Evolutionary conservation across 35 echinoderm and acorn worm species (phyloP).

Genomic region (Lytechinus variegatus): DNA sequence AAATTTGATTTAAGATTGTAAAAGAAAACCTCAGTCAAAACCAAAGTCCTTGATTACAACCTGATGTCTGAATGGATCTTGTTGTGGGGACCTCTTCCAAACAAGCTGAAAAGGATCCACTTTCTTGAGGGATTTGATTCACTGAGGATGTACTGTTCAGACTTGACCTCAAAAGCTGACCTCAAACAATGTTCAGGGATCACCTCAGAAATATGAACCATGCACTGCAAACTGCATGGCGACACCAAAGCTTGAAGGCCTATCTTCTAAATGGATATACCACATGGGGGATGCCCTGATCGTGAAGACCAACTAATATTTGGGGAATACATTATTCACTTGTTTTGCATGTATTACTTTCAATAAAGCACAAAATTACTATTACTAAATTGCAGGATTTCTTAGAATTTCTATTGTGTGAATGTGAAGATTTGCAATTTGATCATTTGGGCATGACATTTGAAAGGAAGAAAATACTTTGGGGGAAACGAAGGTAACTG

Average conservation of each 20-base stretch:
- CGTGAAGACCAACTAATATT: not conserved
- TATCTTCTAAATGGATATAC: not conserved
- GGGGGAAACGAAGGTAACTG: no score
- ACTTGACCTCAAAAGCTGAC: conserved; percentile 24
- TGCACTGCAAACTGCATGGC: not conserved
- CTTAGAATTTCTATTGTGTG: not conserved
- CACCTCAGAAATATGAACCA: conserved; percentile 5
- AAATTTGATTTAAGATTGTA: not conserved
- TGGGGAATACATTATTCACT: not conserved
- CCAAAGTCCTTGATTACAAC: not conserved
- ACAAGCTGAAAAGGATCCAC: not conserved
- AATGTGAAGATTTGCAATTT: not conserved
- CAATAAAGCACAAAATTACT: not conserved
- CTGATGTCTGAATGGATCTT: not conserved
- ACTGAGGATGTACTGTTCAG: not conserved
- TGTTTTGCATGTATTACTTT: not conserved
- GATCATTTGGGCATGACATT: not conserved
- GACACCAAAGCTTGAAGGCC: not conserved
- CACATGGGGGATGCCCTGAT: not conserved
- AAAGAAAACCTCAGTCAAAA: not conserved
- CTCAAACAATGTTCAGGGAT: not conserved
- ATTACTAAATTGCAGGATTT: not conserved
- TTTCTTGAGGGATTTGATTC: conserved; percentile 6
- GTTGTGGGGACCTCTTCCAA: not conserved
- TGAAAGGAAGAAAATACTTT: no score